Percentiles rank a stretch among this genome's conserved stretches.
Evolutionary conservation across 2,888 invertebrate species (phyloP).

Genomic region (Cosmia pyralina): DNA sequence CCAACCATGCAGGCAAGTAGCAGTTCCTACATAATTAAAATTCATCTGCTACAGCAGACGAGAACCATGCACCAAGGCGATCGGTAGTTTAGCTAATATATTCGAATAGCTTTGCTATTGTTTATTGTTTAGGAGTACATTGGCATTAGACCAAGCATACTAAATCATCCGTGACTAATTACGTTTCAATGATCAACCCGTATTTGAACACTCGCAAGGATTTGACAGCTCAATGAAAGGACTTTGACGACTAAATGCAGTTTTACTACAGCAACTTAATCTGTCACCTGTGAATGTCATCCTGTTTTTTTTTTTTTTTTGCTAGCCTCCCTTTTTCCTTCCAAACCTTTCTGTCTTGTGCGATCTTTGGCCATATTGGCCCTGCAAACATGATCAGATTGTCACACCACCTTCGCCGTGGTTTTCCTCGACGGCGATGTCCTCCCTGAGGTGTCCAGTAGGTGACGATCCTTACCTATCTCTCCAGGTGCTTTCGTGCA

Average conservation of each 20-base stretch:
- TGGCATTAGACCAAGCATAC: slow-evolving; percentile 27
- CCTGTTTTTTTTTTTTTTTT: no score
- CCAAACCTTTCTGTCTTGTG: no score
- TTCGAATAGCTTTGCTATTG: slow-evolving; percentile 29
- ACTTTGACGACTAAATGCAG: not conserved
- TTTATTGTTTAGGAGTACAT: slow-evolving; percentile 12
- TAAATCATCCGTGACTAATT: slow-evolving; percentile 29
- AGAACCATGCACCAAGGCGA: slow-evolving; percentile 36
- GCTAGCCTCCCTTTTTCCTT: no score
- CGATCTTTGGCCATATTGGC: no score
- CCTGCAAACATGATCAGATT: no score
- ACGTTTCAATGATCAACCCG: slow-evolving; percentile 29
- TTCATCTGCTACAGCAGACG: not conserved
- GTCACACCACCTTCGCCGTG: no score
- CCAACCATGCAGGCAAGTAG: not conserved
- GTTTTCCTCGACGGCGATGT: no score
- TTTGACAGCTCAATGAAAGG: slow-evolving; percentile 8
- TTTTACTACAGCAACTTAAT: no score
- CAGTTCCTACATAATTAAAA: slow-evolving; percentile 9
- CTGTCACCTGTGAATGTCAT: no score
- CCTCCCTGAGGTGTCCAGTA: no score
- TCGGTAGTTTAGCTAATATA: slow-evolving; percentile 16
- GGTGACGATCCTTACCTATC: no score
- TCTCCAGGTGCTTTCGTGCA: no score
- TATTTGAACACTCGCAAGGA: not conserved